Evolutionary conservation across 30 jellyfish, hydroid and myxozoan genomes (phyloP).

Genomic region (Aurelia coerulea): DNA sequence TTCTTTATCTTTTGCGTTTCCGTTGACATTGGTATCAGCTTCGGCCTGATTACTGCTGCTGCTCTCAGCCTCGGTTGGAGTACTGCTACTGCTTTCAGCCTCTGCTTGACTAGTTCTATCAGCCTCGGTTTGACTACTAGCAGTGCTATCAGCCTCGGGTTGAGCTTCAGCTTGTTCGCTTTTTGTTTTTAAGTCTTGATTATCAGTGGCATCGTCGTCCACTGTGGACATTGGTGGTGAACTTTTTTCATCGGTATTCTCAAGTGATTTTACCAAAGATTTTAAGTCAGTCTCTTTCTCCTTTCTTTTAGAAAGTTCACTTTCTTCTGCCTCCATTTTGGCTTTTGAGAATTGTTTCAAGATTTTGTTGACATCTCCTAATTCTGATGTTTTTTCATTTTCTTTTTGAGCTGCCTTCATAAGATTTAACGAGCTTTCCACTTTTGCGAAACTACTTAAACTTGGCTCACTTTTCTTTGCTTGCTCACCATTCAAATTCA

Average conservation of each 20-base stretch:
- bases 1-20: not conserved
- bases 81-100: no score
- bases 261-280: slow-evolving; percentile 19
- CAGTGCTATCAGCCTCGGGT: not conserved
- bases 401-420: not conserved
- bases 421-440: not conserved
- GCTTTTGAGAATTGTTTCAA: not conserved
- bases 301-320: not conserved
- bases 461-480: not conserved
- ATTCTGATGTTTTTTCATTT: not conserved
- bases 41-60: no score
- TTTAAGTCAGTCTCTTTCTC: slow-evolving; percentile 8
- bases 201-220: slow-evolving; percentile 32
- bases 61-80: no score
- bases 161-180: not conserved
- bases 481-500: slow-evolving; percentile 16
- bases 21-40: no score
- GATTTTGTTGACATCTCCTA: slow-evolving; percentile 8
- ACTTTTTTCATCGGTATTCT: not conserved
- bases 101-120: no score
- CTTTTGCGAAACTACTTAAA: not conserved
- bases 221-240: slow-evolving; percentile 27
- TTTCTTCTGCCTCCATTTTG: slow-evolving; percentile 4
- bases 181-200: slow-evolving; percentile 1
- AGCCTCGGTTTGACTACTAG: no score